Evolutionary conservation across 2,888 invertebrate species (phyloP).

Genomic region (Mythimna albipuncta): DNA sequence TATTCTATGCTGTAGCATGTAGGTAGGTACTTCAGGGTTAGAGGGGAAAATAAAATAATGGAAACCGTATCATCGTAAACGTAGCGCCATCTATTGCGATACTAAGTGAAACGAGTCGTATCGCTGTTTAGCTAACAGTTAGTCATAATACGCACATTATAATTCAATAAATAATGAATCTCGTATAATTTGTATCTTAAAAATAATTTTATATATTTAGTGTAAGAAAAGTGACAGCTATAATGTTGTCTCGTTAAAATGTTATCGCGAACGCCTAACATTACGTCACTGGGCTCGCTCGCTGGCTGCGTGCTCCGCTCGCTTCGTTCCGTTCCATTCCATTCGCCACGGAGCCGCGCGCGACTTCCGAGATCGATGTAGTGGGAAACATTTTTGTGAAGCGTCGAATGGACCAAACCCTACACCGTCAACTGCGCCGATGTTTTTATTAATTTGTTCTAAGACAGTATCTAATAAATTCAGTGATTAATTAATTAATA

Average conservation of each 20-base stretch:
- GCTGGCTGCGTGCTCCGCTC: slow-evolving; percentile 58
- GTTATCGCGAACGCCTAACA: slow-evolving; percentile 45
- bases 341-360: slow-evolving; percentile 74
- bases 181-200: neutral
- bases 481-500: slow-evolving; percentile 62
- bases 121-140: neutral
- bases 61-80: slow-evolving; percentile 20
- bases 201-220: slow-evolving; percentile 3
- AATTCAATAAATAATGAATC: neutral
- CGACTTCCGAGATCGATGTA: slow-evolving; percentile 80
- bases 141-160: neutral
- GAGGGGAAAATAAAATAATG: slow-evolving; percentile 36
- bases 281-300: slow-evolving; percentile 68
- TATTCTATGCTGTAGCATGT: neutral
- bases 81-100: slow-evolving; percentile 56
- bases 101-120: slow-evolving; percentile 15
- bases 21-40: slow-evolving; percentile 33
- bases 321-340: slow-evolving; percentile 74
- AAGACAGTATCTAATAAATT: slow-evolving; percentile 49
- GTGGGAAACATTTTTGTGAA: slow-evolving; percentile 78
- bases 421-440: slow-evolving; percentile 77
- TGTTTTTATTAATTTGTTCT: slow-evolving; percentile 75
- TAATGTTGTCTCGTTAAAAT: slow-evolving; percentile 30
- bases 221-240: slow-evolving; percentile 34
- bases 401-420: slow-evolving; percentile 80